Evolutionary conservation across 1,140 invertebrate species (phyloP), one percentile per base, ranked within the genome.

Genomic region (Batillaria attramentaria): DNA sequence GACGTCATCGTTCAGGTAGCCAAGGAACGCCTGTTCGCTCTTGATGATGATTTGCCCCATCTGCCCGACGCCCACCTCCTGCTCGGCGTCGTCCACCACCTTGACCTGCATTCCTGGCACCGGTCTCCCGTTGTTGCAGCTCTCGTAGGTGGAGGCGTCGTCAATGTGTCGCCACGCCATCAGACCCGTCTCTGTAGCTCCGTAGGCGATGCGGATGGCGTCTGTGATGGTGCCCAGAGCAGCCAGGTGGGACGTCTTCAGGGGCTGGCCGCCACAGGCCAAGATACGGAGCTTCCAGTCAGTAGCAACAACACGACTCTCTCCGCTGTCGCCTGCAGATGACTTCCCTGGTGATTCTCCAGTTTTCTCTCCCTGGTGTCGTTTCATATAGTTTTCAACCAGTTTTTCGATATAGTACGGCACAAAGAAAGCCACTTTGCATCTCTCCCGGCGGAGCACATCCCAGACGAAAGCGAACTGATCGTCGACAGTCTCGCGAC

Each of bases 91-190:
- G 24, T 69, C 39, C 66, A 69, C 39, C 24, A 69, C 8, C 39
- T 69, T 69, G 6, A 69, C 37, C 35, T 69, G 5, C 66, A 69
- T n/a, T 3, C 66, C 66, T n/a, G 66, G 66, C 4, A 69, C 8
- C 18, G 66, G 66, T 8, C 43, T 69, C 39, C 66, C 66, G 37
- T 69, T 69, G 66, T 69, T 69, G 37, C 39, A 20, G 35, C n/a
- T 41, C 43, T 69, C 2, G 37, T 69, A 69, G 5, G 1, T 20
- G 3, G 41, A 37, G 16, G 66, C 37, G 16, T 69, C 37, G 3
- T n/a, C 18, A 16, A 31, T 41, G 10, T 8, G 0, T 20, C 43
- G 41, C 0, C 2, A 69, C 13, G 66, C 43, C 13, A 8, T 41
- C 8, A 3, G 0, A 20, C 66, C 66, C 6, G 43, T 16, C 37